Conservation (phyloP, 2,888 invertebrate genomes). For the Trachelus iudaicus region DNA sequence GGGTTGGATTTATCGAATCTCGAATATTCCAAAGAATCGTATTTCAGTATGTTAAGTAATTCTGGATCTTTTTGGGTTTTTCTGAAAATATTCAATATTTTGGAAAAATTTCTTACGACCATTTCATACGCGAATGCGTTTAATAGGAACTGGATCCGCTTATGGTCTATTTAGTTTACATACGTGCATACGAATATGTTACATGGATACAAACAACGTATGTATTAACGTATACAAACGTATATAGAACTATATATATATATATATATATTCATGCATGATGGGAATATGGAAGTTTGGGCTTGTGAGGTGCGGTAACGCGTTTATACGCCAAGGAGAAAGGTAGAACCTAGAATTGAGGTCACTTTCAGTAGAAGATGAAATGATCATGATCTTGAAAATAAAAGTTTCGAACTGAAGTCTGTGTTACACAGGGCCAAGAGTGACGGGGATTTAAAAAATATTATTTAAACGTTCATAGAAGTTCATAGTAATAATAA, state of each 20-base stretch:
- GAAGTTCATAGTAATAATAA: not conserved
- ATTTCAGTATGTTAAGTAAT: conserved; percentile 76
- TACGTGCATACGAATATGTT: too few relatives aligned
- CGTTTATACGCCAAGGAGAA: conserved; percentile 45
- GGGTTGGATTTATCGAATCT: conserved; percentile 82
- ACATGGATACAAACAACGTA: too few relatives aligned
- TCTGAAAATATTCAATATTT: conserved; percentile 60
- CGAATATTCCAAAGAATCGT: conserved; percentile 78
- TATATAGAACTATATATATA: not conserved
- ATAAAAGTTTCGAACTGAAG: conserved; percentile 44
- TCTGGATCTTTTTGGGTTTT: conserved; percentile 81
- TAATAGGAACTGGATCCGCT: not conserved
- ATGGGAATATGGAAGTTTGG: not conserved
- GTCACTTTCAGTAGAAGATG: conserved; percentile 60
- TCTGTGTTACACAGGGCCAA: conserved; percentile 28
- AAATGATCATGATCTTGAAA: conserved; percentile 65
- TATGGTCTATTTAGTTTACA: too few relatives aligned
- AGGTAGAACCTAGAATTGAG: conserved; percentile 56
- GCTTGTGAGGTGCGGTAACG: not conserved
- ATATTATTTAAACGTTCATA: too few relatives aligned
- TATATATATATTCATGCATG: not conserved
- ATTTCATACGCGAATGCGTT: not conserved
- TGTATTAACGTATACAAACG: not conserved
- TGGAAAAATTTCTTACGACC: not conserved
- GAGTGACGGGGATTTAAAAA: not conserved